Evolutionary conservation across 2,888 invertebrate genomes (phyloP).

Genomic region (Leucophora obtusa): DNA sequence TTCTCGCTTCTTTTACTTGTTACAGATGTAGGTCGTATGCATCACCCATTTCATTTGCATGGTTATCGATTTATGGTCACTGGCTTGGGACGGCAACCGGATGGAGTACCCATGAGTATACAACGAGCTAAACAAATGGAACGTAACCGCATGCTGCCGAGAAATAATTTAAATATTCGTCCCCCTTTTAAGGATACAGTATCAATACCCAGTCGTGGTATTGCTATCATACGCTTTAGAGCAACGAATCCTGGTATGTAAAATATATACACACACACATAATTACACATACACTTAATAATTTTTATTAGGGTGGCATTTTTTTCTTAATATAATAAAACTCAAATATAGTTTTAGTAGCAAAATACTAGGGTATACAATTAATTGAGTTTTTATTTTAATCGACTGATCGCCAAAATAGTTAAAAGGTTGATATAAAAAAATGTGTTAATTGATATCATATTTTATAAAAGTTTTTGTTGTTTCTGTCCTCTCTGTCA

Average conservation of each 20-base stretch:
- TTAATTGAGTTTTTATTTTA: too few species aligned
- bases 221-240: slow-evolving; percentile 71
- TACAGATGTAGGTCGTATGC: slow-evolving; percentile 70
- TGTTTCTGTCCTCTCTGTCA: too few species aligned
- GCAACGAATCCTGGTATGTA: slow-evolving; percentile 71
- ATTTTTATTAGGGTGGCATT: neutral
- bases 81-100: slow-evolving; percentile 68
- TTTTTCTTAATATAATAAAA: too few species aligned
- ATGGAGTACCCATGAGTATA: slow-evolving; percentile 66
- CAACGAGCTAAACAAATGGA: slow-evolving; percentile 68
- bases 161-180: slow-evolving; percentile 61
- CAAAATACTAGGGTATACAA: too few species aligned
- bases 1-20: slow-evolving; percentile 1
- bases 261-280: neutral
- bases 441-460: too few species aligned
- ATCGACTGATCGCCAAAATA: too few species aligned
- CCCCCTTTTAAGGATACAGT: slow-evolving; percentile 75
- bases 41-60: slow-evolving; percentile 78
- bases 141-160: slow-evolving; percentile 58
- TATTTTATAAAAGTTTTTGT: too few species aligned
- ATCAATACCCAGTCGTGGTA: slow-evolving; percentile 73
- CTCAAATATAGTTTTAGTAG: too few species aligned
- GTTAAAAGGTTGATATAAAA: too few species aligned
- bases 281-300: slow-evolving; percentile 1
- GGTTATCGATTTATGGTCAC: slow-evolving; percentile 75